Evolutionary conservation across 2,113 vertebrate genomes (phyloP), one percentile per base, ranked within the genome.

Genomic region (Elaphurus davidianus): DNA sequence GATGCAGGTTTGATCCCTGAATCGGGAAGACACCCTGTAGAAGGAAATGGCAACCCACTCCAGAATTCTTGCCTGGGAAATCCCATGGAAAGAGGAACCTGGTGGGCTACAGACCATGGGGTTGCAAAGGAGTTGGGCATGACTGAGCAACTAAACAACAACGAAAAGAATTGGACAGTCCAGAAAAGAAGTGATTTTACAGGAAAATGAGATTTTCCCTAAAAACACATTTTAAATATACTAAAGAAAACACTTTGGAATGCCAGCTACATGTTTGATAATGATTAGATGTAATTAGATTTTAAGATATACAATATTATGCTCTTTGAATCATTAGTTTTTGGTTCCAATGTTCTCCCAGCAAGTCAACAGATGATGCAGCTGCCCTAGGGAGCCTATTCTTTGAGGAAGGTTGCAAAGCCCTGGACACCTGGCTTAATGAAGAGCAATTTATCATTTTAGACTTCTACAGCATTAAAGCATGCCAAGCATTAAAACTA

Each of bases 371-470:
- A 67, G 89, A 96, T 92, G 76, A 95, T 52, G n/a, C 2, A 19
- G 50, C 60, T 67, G 52, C 87, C 87, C 36, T 0, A 45, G 86
- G 54, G 86, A 96, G 62, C 43, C 90, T 55, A 60, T 96, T 98
- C 91, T 94, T 57, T 11, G 43, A 97, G 57, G 78, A 98, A 97
- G 55, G 81, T 87, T 92, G 47, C 6, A 60, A 95, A 95, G 89
- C 84, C 92, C 96, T 67, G 0, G 0, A 88, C 50, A 78, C 91
- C 64, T 89, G 91, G 84, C 90, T 40, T 98, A 93, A 97, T 98
- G 94, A 98, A 95, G 94, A 88, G 71, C 33, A 59, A 74, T 98
- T 99, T 97, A 96, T 98, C 96, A 98, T 96, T 95, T 97, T 71
- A 57, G 43, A 90, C 59, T 91, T 74, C 92, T 86, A 40, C n/a